Base-by-base conservation (phyloP, 2,888 invertebrate species). In the Folsomia manolachei region DNA sequence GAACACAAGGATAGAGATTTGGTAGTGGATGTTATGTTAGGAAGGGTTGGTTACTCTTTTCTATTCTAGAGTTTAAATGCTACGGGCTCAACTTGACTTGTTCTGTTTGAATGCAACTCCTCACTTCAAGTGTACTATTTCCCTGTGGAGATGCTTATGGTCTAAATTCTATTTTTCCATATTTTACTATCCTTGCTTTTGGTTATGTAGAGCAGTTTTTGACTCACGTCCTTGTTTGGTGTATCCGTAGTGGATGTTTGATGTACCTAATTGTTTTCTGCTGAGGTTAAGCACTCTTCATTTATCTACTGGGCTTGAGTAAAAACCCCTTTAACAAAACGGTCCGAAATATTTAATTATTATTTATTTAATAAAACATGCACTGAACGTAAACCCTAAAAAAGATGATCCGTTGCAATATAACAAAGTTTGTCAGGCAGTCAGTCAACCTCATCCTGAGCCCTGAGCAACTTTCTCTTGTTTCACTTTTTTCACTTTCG, bases 261-360 rank as follows among this genome's bases (percentile, higher is more conserved):
- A n/a, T n/a, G n/a, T n/a, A n/a, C n/a, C n/a, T n/a, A n/a, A n/a
- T n/a, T n/a, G n/a, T n/a, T n/a, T 56, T 56, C 56, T 39, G 39
- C 39, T 56, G 56, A 56, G 56, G 19, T n/a, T 56, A 56, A 56
- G 56, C n/a, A 56, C 56, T 56, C 56, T 56, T 56, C 7, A n/a
- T n/a, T n/a, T n/a, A n/a, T n/a, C n/a, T n/a, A n/a, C n/a, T n/a
- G n/a, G n/a, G n/a, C n/a, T n/a, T n/a, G n/a, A n/a, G n/a, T n/a
- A n/a, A n/a, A n/a, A n/a, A n/a, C n/a, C n/a, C n/a, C n/a, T n/a
- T n/a, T n/a, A n/a, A n/a, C n/a, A n/a, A n/a, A n/a, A n/a, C n/a
- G n/a, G n/a, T n/a, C n/a, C n/a, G n/a, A n/a, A n/a, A n/a, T n/a
- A n/a, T n/a, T n/a, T n/a, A n/a, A n/a, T n/a, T n/a, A n/a, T n/a